A percentile compares a stretch with the other conserved stretches of the same genome.
These are phyloP conservation scores for Etheostoma cragini DNA, from an alignment of 2,113 vertebrate species.

Conservation along the genomic window DNA sequence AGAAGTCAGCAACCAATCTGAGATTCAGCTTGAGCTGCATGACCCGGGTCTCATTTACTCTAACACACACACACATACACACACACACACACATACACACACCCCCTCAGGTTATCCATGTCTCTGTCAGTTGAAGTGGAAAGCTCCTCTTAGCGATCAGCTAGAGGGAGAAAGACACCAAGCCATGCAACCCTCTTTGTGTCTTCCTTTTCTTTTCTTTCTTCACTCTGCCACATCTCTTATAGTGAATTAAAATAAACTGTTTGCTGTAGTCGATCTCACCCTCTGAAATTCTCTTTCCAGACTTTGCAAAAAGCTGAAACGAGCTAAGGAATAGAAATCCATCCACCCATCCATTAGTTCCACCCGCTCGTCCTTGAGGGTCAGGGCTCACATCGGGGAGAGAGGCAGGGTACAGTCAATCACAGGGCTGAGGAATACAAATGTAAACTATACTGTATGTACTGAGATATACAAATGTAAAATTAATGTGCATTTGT, in stretches of 20 bases:
- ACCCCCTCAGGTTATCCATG: constrained; percentile 49
- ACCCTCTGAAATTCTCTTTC: not conserved
- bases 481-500: not conserved
- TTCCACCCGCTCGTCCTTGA: not conserved
- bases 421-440: not conserved
- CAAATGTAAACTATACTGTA: not conserved
- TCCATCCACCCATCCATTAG: no score
- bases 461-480: not conserved
- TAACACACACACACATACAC: constrained; percentile 15
- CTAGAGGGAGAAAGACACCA: not conserved
- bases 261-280: not conserved
- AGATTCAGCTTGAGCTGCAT: constrained; percentile 42
- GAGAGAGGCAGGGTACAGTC: not conserved
- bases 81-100: constrained; percentile 1
- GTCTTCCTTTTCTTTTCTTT: not conserved
- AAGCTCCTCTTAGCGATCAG: constrained; percentile 35
- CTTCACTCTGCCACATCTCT: not conserved
- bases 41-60: constrained; percentile 25
- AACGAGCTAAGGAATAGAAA: not conserved
- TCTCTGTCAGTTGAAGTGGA: constrained; percentile 53
- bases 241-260: not conserved
- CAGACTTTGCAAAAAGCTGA: not conserved
- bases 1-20: constrained; percentile 55
- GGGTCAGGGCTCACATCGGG: not conserved
- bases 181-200: constrained; percentile 35